A percentile compares a stretch with the other conserved stretches of the same genome.
Evolutionary conservation across 1,140 invertebrate species (phyloP).

Genomic region (Bactericera cockerelli): DNA sequence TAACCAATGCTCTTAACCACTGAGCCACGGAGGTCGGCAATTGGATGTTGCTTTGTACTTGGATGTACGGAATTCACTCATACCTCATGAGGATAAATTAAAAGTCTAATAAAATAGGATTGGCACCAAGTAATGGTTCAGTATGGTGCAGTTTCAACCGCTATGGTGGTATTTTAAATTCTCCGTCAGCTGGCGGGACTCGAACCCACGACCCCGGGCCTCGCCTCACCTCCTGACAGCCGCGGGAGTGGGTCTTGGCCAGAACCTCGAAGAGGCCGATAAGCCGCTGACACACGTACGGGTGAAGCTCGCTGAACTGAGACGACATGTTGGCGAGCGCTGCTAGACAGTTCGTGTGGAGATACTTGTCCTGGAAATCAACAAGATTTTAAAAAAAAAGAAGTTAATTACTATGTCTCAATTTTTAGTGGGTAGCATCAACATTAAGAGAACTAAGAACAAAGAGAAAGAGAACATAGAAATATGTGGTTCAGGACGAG

Average conservation of each 20-base stretch:
- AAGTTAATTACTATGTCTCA: constrained; percentile 1
- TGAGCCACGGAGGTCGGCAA: no score
- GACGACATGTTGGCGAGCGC: constrained; percentile 96
- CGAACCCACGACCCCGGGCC: no score
- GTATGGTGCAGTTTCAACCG: no score
- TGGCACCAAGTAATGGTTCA: no score
- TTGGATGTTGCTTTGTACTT: no score
- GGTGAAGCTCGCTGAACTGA: constrained; percentile 84
- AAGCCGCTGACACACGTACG: constrained; percentile 88
- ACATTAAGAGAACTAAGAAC: not conserved
- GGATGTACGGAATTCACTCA: no score
- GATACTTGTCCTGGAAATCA: constrained; percentile 66
- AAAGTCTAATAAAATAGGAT: no score
- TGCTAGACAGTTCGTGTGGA: constrained; percentile 93
- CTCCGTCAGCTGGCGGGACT: no score
- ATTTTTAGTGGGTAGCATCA: not conserved
- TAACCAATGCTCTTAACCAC: no score
- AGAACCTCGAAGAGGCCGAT: constrained; percentile 77
- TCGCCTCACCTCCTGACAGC: not conserved
- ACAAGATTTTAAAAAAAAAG: not conserved
- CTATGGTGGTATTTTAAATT: no score
- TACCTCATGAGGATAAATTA: no score
- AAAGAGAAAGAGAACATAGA: not conserved
- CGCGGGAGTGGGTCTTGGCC: constrained; percentile 40
- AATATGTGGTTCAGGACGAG: no score